Conservation (phyloP, 2,113 vertebrate species). For the Albula goreensis region DNA sequence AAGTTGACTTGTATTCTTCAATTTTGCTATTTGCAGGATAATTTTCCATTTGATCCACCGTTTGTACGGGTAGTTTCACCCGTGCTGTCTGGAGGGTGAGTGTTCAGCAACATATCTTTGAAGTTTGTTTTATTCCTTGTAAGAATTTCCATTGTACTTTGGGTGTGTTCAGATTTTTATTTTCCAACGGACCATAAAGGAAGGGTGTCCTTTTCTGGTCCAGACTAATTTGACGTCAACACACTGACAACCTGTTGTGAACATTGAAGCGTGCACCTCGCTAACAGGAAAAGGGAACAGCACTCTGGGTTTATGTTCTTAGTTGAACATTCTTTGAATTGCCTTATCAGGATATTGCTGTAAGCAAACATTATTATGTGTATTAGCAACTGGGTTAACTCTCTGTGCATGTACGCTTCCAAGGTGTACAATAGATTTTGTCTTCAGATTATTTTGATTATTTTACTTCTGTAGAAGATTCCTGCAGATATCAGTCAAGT, state of each 20-base stretch:
- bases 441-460: background rate
- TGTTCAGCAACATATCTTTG: conserved; percentile 33
- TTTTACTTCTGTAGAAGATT: conserved; percentile 58
- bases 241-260: background rate
- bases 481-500: background rate
- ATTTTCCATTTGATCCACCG: conserved; percentile 96
- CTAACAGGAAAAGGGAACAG: background rate
- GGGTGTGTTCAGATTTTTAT: background rate
- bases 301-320: background rate
- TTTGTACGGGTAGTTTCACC: conserved; percentile 96
- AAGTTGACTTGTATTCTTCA: background rate
- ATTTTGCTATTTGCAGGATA: conserved; percentile 75
- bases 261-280: background rate
- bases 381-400: background rate
- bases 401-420: background rate
- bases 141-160: background rate
- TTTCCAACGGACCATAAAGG: background rate
- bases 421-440: no score
- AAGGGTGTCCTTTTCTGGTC: background rate
- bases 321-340: background rate
- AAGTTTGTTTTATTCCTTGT: background rate
- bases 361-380: background rate
- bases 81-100: conserved; percentile 95
- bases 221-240: background rate
- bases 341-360: background rate